A percentile compares a stretch with the other conserved stretches of the same genome.
phyloP scores from a whole-genome alignment of 2,888 invertebrate species.

The Thelaira solivaga region DNA sequence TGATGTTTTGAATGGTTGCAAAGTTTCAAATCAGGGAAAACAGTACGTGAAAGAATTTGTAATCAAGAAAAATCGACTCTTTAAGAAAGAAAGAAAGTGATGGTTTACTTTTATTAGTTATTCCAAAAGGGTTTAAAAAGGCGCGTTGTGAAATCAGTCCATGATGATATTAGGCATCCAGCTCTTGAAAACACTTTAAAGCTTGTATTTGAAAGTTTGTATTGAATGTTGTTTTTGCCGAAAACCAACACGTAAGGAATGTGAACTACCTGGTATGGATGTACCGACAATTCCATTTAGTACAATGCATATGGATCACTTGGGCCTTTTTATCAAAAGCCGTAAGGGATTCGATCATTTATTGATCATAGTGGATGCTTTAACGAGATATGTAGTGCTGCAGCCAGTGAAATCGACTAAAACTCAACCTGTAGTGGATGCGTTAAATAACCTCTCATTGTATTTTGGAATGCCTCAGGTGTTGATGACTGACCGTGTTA shows the following conservation, averaged over 20 bases:
- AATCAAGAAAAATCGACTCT: constrained; percentile 30
- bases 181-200: constrained; percentile 58
- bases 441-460: constrained; percentile 41
- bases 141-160: constrained; percentile 55
- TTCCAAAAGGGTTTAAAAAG: constrained; percentile 38
- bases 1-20: background rate
- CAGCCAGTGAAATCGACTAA: constrained; percentile 57
- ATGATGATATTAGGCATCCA: constrained; percentile 63
- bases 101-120: background rate
- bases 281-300: constrained; percentile 57
- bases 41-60: no score
- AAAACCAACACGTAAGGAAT: constrained; percentile 37
- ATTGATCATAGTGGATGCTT: constrained; percentile 47
- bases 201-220: constrained; percentile 59
- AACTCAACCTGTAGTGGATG: constrained; percentile 55
- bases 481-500: constrained; percentile 52
- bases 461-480: constrained; percentile 44
- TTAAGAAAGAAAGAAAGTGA: constrained; percentile 1
- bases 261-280: constrained; percentile 48
- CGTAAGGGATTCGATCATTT: constrained; percentile 39
- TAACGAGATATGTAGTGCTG: constrained; percentile 44
- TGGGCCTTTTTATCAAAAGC: constrained; percentile 62
- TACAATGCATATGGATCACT: constrained; percentile 59
- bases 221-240: constrained; percentile 59
- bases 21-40: no score